phyloP scores from a whole-genome alignment of 1,140 invertebrate species.

The Oryctes rhinoceros region DNA sequence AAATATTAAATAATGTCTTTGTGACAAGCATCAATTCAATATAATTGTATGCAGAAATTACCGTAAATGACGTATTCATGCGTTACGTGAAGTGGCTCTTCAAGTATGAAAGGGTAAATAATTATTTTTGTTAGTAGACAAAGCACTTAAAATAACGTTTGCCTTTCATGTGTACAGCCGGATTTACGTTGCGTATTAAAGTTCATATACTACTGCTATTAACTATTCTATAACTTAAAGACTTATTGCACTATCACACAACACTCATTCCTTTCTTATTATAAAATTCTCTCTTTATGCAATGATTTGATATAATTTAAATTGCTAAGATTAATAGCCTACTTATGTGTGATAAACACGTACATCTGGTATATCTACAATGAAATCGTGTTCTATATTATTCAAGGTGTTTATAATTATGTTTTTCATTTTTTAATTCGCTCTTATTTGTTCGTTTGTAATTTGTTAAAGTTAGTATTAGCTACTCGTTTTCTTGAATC shows the following conservation, averaged over 20 bases:
- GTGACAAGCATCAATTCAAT: background rate
- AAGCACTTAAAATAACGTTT: background rate
- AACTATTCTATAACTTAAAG: background rate
- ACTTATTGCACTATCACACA: background rate
- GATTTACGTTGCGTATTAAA: background rate
- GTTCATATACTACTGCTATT: background rate
- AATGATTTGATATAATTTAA: too few species aligned
- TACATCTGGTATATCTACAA: too few species aligned
- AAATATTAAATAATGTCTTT: background rate
- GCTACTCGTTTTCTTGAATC: too few species aligned
- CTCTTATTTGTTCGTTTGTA: too few species aligned
- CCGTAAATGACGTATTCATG: slow-evolving; percentile 2
- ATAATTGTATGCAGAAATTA: slow-evolving; percentile 15
- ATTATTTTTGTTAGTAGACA: slow-evolving; percentile 12
- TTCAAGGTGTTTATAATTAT: too few species aligned
- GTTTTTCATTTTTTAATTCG: too few species aligned
- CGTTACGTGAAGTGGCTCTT: slow-evolving; percentile 13
- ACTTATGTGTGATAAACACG: too few species aligned
- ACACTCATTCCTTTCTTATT: background rate
- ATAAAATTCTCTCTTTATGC: background rate
- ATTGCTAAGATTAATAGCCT: too few species aligned
- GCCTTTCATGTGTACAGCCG: slow-evolving; percentile 1
- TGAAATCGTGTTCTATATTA: too few species aligned
- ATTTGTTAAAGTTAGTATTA: too few species aligned
- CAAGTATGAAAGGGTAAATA: background rate